A percentile compares a stretch with the other conserved stretches of the same genome.
phyloP scores from a whole-genome alignment of 2,888 invertebrate genomes.

The Cynaeus angustus region DNA sequence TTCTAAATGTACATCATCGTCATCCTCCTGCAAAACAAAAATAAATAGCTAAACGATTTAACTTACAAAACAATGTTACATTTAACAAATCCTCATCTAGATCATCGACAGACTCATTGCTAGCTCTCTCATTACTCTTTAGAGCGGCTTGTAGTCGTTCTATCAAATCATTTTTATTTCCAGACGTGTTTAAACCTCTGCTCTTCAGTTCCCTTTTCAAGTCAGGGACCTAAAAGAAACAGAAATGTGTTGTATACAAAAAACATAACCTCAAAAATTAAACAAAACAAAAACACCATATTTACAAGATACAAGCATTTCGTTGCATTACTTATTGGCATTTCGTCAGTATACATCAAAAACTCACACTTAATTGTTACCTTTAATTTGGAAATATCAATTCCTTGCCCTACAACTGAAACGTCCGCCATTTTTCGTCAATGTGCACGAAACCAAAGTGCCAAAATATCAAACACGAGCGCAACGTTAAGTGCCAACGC shows the following conservation, averaged over 20 bases:
- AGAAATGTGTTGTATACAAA: slow-evolving; percentile 17
- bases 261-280: slow-evolving; percentile 55
- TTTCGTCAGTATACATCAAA: not conserved
- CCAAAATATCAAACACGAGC: too few relatives aligned
- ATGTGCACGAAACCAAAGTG: too few relatives aligned
- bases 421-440: slow-evolving; percentile 60
- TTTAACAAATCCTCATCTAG: slow-evolving; percentile 76
- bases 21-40: slow-evolving; percentile 59
- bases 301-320: too few relatives aligned
- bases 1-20: slow-evolving; percentile 68
- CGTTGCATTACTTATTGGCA: too few relatives aligned
- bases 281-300: too few relatives aligned
- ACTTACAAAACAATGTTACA: slow-evolving; percentile 64
- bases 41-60: not conserved
- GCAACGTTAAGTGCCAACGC: too few relatives aligned
- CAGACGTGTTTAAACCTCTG: slow-evolving; percentile 82
- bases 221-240: slow-evolving; percentile 82
- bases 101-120: slow-evolving; percentile 72
- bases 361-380: slow-evolving; percentile 52
- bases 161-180: slow-evolving; percentile 88
- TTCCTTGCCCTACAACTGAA: slow-evolving; percentile 51
- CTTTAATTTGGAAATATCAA: slow-evolving; percentile 65
- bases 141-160: slow-evolving; percentile 81
- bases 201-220: slow-evolving; percentile 87
- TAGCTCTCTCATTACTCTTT: slow-evolving; percentile 66